These are phyloP conservation scores for Falco biarmicus DNA, from an alignment of 2,797 vertebrate species.

Conservation along the genomic window DNA sequence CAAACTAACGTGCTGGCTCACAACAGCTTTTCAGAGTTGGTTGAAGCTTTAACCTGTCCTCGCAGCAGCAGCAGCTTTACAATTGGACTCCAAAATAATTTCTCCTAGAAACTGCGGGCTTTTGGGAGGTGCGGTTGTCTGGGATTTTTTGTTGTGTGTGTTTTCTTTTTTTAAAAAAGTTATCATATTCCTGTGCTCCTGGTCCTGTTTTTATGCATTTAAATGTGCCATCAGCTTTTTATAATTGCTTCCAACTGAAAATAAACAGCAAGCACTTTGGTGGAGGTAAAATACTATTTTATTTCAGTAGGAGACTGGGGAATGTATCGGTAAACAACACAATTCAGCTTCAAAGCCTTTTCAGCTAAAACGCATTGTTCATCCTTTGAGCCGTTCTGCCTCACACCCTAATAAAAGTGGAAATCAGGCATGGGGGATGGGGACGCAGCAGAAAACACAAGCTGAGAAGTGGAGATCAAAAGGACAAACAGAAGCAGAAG, in stretches of 20 bases:
- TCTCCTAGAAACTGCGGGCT: not conserved
- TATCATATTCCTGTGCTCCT: not conserved
- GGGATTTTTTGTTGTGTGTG: not conserved
- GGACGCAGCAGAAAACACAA: slow-evolving; percentile 21
- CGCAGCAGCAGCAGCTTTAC: not conserved
- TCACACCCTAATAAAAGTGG: slow-evolving; percentile 63
- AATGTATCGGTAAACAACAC: slow-evolving; percentile 50
- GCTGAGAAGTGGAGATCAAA: slow-evolving; percentile 69
- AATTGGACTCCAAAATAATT: not conserved
- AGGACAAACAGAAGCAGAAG: slow-evolving; percentile 70
- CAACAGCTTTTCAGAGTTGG: not conserved
- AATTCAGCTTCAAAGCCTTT: slow-evolving; percentile 60
- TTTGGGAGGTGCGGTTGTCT: not conserved
- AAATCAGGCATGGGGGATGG: slow-evolving; percentile 45
- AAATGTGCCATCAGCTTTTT: not conserved
- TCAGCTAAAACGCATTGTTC: slow-evolving; percentile 40
- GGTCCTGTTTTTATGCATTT: not conserved
- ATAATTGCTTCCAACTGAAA: slow-evolving; percentile 36
- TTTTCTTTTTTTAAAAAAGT: not conserved
- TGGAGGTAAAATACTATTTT: slow-evolving; percentile 25
- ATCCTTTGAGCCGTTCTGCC: slow-evolving; percentile 37
- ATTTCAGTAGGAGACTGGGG: slow-evolving; percentile 28
- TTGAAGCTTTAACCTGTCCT: not conserved
- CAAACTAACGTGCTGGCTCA: not conserved
- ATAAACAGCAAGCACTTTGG: not conserved